Base-by-base conservation (phyloP, 2,113 vertebrate genomes). In the Campylorhamphus procurvoides region DNA sequence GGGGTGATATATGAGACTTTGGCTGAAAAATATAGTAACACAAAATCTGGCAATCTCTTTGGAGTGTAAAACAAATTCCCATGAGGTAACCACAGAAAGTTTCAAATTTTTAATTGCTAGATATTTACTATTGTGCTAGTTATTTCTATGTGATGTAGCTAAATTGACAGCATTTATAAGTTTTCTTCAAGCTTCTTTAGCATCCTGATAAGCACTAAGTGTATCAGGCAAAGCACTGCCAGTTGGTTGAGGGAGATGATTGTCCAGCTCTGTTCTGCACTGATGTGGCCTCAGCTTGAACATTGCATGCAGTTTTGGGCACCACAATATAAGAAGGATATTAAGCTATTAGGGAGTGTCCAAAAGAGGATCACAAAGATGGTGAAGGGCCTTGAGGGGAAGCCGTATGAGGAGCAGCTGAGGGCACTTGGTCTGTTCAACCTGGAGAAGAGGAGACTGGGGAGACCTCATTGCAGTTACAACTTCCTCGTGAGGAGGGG, bases 31-130 rank as follows among this genome's bases (percentile, higher is more conserved):
- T 44, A 91, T 12, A 66, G 42, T 52, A 63, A 78, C 29, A 74
- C 23, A 81, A 60, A 95, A 92, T 35, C 55, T 90, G 49, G 62
- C 37, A 94, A 24, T 60, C 33, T 76, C 46, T 86, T 95, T 46
- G 19, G 20, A 40, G 28, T 87, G 37, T 84, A 89, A 93, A 94
- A 76, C 49, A 78, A 69, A 71, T 79, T 74, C 77, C 74, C 1
- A 1, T 42, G 81, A 93, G 64, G 58, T 55, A 90, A 91, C 42
- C 18, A 78, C 5, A 93, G n/a, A 78, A 86, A 91, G 50, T 84
- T 85, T 77, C 42, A 35, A 78, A 31, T 50, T 88, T 95, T 82
- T 91, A 96, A 86, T 80, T 82, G 47, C n/a, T 68, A 31, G 31
- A 9, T 72, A 75, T 49, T 93, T 91, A 46, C 59, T 73, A n/a